Conservation (phyloP, 2,888 invertebrate genomes). For the Rapana venosa region DNA sequence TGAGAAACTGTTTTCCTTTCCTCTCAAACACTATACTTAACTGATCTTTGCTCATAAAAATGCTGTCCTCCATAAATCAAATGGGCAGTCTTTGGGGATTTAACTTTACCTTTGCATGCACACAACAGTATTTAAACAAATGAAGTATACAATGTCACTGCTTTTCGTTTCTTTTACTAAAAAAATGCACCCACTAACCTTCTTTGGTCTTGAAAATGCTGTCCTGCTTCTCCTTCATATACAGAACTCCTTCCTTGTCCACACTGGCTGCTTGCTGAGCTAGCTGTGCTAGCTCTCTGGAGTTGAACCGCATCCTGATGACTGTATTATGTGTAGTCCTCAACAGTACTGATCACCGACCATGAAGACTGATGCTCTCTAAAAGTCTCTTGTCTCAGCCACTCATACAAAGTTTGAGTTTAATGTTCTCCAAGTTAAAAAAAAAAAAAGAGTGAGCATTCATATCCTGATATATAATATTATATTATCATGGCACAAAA, state of each 20-base stretch:
- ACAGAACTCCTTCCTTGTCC: conserved; percentile 93
- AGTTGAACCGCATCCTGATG: conserved; percentile 90
- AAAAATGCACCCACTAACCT: conserved; percentile 82
- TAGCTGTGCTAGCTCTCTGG: conserved; percentile 90
- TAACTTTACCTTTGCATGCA: no score
- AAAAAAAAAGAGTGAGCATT: no score
- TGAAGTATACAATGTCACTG: neutral
- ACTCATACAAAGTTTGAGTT: neutral
- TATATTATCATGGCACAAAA: no score
- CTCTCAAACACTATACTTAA: no score
- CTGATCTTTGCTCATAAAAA: no score
- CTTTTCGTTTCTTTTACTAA: neutral
- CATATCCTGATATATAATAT: no score
- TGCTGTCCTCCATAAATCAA: no score
- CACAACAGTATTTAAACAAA: no score
- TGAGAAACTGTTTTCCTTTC: no score
- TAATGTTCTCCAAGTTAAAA: no score
- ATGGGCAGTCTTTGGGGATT: no score
- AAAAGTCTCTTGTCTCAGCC: neutral
- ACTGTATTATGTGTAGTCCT: neutral
- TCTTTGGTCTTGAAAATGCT: conserved; percentile 94
- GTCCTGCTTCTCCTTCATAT: conserved; percentile 92
- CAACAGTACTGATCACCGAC: neutral
- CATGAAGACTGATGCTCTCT: neutral
- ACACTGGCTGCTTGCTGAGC: conserved; percentile 93